Percentiles rank a stretch among this genome's conserved stretches.
phyloP scores from a whole-genome alignment of 2,888 invertebrate species.

The Tipula confusa region DNA sequence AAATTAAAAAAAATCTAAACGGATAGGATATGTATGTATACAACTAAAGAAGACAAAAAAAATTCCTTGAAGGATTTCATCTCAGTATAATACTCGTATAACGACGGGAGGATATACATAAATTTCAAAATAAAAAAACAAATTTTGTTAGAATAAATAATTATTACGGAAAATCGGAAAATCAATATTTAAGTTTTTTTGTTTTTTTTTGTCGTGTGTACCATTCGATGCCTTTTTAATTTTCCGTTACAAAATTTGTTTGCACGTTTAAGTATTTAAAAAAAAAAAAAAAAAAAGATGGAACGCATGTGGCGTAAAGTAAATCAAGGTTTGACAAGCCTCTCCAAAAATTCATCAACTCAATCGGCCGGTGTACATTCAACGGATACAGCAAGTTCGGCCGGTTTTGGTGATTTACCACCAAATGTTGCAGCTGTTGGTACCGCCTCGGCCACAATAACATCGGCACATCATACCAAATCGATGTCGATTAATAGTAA shows the following conservation, averaged over 20 bases:
- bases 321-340: slow-evolving; percentile 47
- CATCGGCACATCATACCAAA: slow-evolving; percentile 42
- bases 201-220: background rate
- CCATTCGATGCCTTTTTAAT: background rate
- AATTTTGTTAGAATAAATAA: background rate
- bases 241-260: background rate
- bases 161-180: background rate
- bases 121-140: slow-evolving; percentile 13
- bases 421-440: slow-evolving; percentile 43
- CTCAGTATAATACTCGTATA: too few species aligned
- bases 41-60: background rate
- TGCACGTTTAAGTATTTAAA: too few species aligned
- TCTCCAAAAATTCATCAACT: slow-evolving; percentile 39
- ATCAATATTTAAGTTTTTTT: background rate
- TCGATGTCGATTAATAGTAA: slow-evolving; percentile 34
- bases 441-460: slow-evolving; percentile 37
- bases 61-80: background rate
- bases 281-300: slow-evolving; percentile 39
- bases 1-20: background rate
- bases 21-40: background rate
- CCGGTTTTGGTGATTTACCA: slow-evolving; percentile 46
- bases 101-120: background rate
- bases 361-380: slow-evolving; percentile 39
- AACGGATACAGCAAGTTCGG: slow-evolving; percentile 46
- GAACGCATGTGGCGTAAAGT: slow-evolving; percentile 51